phyloP scores from a whole-genome alignment of 2,113 vertebrate species.

The Clarias magur region DNA sequence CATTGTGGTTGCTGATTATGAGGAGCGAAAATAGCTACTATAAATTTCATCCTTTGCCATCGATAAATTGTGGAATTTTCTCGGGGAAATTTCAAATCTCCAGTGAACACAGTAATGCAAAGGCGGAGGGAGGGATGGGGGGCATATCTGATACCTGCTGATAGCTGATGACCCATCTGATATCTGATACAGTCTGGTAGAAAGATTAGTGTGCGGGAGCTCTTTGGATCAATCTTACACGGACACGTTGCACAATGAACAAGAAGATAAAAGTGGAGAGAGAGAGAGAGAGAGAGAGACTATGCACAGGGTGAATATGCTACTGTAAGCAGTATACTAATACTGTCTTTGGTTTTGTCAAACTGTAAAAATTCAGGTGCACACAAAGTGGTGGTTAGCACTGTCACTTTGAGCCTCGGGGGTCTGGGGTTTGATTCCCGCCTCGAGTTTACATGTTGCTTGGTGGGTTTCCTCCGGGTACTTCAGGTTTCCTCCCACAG shows the following conservation, averaged over 20 bases:
- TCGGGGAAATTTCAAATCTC: not conserved
- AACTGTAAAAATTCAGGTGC: not conserved
- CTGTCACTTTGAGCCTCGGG: too few relatives aligned
- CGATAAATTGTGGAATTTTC: not conserved
- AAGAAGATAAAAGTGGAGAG: not conserved
- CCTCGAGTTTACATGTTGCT: too few relatives aligned
- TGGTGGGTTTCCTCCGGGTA: too few relatives aligned
- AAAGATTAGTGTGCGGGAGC: not conserved
- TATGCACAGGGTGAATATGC: not conserved
- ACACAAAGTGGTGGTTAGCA: too few relatives aligned
- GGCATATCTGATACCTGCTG: not conserved
- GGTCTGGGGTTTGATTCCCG: too few relatives aligned
- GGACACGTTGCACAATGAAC: not conserved
- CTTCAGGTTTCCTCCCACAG: too few relatives aligned
- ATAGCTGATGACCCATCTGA: not conserved
- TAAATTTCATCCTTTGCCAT: not conserved
- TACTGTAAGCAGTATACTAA: not conserved
- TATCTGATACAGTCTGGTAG: not conserved
- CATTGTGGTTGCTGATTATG: not conserved
- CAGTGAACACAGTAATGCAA: not conserved
- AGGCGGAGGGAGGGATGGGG: too few relatives aligned
- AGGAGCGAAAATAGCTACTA: not conserved
- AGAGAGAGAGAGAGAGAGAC: slow-evolving; percentile 1
- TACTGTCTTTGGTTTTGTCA: not conserved
- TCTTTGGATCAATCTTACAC: not conserved